phyloP scores from a whole-genome alignment of 2,113 vertebrate species.

The Chlamydotis undulata region DNA sequence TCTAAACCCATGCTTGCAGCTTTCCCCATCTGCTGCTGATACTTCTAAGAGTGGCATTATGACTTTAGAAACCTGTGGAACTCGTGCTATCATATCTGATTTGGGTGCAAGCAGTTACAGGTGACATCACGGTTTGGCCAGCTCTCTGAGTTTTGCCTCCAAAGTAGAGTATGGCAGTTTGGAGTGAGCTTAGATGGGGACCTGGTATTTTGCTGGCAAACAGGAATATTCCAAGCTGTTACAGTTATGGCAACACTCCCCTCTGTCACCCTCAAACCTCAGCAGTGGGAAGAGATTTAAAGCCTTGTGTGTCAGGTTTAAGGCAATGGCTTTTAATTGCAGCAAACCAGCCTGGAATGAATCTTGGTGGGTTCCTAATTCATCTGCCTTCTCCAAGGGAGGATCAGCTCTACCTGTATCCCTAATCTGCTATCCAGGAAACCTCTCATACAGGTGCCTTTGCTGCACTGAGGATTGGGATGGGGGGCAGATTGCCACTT shows the following conservation, averaged over 20 bases:
- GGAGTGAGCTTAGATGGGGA: neutral
- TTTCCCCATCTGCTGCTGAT: neutral
- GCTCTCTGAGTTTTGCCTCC: neutral
- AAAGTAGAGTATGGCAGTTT: neutral
- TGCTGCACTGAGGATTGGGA: neutral
- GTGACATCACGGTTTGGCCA: neutral
- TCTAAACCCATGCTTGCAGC: neutral
- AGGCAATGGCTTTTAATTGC: neutral
- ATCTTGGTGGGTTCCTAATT: neutral
- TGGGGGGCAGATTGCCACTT: neutral
- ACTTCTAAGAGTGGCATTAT: neutral
- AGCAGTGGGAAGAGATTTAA: neutral
- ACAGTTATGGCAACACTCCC: neutral
- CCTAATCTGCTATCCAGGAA: neutral
- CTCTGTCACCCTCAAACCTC: neutral
- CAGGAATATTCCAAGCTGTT: neutral
- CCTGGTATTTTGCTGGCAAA: neutral
- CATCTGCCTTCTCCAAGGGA: neutral
- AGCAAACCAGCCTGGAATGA: neutral
- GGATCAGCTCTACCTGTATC: neutral
- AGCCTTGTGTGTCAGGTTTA: neutral
- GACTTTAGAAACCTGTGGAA: neutral
- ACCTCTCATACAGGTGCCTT: neutral
- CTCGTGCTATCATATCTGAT: neutral
- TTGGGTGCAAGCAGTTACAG: neutral